These are phyloP conservation scores for Alsophila aescularia DNA, from an alignment of 2,888 invertebrate species.

Conservation along the genomic window DNA sequence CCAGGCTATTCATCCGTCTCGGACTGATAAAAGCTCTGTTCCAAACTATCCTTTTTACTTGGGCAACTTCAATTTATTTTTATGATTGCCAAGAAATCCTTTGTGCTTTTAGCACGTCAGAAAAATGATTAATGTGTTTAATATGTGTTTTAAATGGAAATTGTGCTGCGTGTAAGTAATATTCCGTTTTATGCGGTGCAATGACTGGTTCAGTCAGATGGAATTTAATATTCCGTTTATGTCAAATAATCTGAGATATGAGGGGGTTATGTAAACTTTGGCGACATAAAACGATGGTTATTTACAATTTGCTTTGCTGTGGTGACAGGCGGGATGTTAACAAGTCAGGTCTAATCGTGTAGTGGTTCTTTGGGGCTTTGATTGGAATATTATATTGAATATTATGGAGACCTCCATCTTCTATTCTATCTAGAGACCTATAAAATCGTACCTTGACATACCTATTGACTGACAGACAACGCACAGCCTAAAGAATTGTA, in stretches of 20 bases:
- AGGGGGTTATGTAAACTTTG: conserved; percentile 6
- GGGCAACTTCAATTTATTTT: conserved; percentile 57
- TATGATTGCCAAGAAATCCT: conserved; percentile 43
- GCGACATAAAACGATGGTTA: conserved; percentile 3
- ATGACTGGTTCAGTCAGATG: conserved; percentile 48
- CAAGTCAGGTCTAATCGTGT: too few species aligned
- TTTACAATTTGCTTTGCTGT: background rate
- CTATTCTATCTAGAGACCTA: too few species aligned
- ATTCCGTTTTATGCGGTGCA: conserved; percentile 57
- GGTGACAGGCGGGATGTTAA: too few species aligned
- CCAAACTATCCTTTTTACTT: conserved; percentile 55
- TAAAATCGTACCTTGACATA: too few species aligned
- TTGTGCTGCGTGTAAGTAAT: conserved; percentile 56
- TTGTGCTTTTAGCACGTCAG: conserved; percentile 39
- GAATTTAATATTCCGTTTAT: conserved; percentile 69
- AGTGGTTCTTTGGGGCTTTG: too few species aligned
- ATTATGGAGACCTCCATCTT: too few species aligned
- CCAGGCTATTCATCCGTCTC: conserved; percentile 56
- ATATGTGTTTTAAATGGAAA: conserved; percentile 46
- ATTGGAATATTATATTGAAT: too few species aligned
- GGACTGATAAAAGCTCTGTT: conserved; percentile 59
- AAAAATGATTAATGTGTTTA: conserved; percentile 43
- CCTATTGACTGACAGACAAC: too few species aligned
- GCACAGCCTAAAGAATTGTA: too few species aligned
- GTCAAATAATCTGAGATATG: conserved; percentile 42